Evolutionary conservation across 2,113 vertebrate species (phyloP).

Genomic region (Alaudala cheleensis): DNA sequence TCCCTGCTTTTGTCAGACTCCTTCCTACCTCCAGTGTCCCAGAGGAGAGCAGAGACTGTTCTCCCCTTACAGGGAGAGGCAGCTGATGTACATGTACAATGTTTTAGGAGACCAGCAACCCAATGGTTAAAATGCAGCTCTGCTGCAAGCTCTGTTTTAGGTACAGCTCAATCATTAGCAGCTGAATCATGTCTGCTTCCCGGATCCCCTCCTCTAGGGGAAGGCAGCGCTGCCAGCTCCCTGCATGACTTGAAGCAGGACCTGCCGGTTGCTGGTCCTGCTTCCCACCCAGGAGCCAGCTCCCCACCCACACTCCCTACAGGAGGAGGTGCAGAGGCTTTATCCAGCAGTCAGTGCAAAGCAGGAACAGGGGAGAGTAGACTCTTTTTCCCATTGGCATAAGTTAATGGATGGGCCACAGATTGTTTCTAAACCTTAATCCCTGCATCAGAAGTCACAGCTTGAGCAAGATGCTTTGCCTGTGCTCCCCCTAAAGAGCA

Average conservation of each 20-base stretch:
- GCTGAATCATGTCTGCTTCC: conserved; percentile 16
- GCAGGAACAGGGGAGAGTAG: background rate
- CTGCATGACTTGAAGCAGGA: background rate
- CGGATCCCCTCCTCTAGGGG: background rate
- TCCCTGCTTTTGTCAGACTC: background rate
- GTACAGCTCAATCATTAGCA: background rate
- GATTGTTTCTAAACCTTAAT: background rate
- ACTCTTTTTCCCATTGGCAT: accelerated
- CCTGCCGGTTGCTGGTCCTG: background rate
- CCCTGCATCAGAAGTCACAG: background rate
- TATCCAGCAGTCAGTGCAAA: background rate
- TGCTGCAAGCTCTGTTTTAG: background rate
- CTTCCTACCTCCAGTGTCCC: background rate
- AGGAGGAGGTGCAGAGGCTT: background rate
- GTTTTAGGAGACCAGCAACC: background rate
- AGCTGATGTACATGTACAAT: background rate
- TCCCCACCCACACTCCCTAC: background rate
- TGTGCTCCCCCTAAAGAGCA: background rate
- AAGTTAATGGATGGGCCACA: background rate
- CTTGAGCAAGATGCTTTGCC: background rate
- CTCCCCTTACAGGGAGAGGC: background rate
- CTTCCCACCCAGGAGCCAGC: background rate
- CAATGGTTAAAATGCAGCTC: conserved; percentile 1
- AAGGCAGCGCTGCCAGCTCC: background rate
- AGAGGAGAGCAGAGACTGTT: background rate